Evolutionary conservation across 2,113 vertebrate genomes (phyloP).

Genomic region (Clarias magur): DNA sequence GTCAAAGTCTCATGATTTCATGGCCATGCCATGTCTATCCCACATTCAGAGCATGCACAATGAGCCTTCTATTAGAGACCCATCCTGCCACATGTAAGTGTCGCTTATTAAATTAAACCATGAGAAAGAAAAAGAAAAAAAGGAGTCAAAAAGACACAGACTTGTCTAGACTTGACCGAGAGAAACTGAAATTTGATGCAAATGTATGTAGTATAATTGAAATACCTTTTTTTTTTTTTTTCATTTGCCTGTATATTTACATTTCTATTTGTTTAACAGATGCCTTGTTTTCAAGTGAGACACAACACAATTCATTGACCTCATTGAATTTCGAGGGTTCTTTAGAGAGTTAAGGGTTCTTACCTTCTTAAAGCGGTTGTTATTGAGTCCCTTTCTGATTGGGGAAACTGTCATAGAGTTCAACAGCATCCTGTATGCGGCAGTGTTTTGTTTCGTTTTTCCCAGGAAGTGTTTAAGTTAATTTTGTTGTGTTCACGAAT

Average conservation of each 20-base stretch:
- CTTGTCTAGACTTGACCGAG: not conserved
- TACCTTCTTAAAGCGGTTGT: not conserved
- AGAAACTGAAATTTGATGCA: not conserved
- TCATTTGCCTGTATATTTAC: not conserved
- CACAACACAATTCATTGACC: not conserved
- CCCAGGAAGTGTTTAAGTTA: not conserved
- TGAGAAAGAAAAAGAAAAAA: constrained; percentile 47
- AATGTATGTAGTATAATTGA: not conserved
- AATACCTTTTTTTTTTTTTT: too few species aligned
- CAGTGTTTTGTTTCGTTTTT: not conserved
- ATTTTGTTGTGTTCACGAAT: too few species aligned
- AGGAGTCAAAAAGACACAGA: not conserved
- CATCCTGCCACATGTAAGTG: constrained; percentile 69
- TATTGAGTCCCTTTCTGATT: not conserved
- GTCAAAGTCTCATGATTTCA: constrained; percentile 45
- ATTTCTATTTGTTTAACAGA: not conserved
- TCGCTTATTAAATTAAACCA: constrained; percentile 72
- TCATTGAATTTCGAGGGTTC: not conserved
- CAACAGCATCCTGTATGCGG: not conserved
- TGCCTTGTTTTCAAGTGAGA: not conserved
- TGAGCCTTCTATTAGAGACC: constrained; percentile 69
- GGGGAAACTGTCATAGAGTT: not conserved
- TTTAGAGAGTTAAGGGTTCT: not conserved
- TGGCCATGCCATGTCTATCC: constrained; percentile 52
- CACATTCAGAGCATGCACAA: constrained; percentile 68